Evolutionary conservation across 2,113 vertebrate species (phyloP).

Genomic region (Willisornis vidua): DNA sequence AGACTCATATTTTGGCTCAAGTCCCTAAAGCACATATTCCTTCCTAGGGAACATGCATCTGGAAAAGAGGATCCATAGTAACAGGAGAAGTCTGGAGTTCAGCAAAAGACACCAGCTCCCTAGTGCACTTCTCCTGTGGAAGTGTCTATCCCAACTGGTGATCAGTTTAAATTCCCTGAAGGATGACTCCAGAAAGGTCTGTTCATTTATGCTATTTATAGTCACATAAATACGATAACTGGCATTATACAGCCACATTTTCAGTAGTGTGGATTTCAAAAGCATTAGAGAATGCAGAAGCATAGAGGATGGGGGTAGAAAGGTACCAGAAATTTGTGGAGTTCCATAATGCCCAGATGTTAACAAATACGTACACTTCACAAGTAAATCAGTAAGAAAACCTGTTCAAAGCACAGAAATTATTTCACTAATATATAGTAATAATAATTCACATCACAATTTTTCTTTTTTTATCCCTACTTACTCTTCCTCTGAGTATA

Average conservation of each 20-base stretch:
- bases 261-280: not conserved
- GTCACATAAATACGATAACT: not conserved
- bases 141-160: not conserved
- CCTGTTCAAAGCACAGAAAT: not conserved
- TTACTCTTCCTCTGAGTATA: not conserved
- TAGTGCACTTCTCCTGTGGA: not conserved
- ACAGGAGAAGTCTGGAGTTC: not conserved
- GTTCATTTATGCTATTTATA: not conserved
- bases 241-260: not conserved
- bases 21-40: not conserved
- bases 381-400: not conserved
- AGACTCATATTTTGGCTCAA: not conserved
- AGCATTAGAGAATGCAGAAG: not conserved
- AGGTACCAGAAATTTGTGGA: not conserved
- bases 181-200: not conserved
- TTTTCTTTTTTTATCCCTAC: not conserved
- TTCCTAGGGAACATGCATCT: not conserved
- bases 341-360: not conserved
- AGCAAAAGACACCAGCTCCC: not conserved
- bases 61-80: not conserved
- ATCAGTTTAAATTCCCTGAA: not conserved
- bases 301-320: accelerated
- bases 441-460: not conserved
- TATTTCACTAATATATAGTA: not conserved
- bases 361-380: not conserved